Conservation (phyloP, 2,113 vertebrate genomes). For the Daphoenositta chrysoptera region DNA sequence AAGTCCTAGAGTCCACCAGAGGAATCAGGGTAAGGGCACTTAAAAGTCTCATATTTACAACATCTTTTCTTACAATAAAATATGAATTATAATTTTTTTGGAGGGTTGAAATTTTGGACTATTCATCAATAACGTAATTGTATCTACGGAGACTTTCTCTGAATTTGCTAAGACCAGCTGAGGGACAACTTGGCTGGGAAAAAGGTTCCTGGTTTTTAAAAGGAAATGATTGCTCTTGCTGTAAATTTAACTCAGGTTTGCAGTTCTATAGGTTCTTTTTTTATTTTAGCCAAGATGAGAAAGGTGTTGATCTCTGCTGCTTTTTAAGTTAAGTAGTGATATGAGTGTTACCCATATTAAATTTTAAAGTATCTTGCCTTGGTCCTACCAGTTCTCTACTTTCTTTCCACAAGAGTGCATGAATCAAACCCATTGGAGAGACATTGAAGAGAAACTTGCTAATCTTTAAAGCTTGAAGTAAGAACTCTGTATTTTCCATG, state of each 20-base stretch:
- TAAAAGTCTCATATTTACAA: background rate
- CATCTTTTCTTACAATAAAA: background rate
- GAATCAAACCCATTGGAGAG: background rate
- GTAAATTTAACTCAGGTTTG: background rate
- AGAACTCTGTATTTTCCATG: background rate
- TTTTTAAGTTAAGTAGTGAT: background rate
- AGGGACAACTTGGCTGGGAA: background rate
- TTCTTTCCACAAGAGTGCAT: background rate
- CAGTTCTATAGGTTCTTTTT: background rate
- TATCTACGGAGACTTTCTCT: background rate
- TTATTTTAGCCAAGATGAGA: background rate
- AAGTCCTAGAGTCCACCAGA: background rate
- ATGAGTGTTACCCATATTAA: background rate
- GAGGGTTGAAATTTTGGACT: background rate
- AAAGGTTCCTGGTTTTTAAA: background rate
- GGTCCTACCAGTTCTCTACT: background rate
- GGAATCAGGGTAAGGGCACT: background rate
- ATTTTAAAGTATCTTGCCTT: background rate
- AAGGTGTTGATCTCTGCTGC: background rate
- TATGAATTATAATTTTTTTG: background rate
- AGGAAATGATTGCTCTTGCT: background rate
- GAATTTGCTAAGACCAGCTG: background rate
- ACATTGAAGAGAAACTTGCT: background rate
- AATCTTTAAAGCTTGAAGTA: background rate
- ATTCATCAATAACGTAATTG: background rate